Base-by-base conservation (phyloP, 1,140 invertebrate species). In the Drosophila varians region DNA sequence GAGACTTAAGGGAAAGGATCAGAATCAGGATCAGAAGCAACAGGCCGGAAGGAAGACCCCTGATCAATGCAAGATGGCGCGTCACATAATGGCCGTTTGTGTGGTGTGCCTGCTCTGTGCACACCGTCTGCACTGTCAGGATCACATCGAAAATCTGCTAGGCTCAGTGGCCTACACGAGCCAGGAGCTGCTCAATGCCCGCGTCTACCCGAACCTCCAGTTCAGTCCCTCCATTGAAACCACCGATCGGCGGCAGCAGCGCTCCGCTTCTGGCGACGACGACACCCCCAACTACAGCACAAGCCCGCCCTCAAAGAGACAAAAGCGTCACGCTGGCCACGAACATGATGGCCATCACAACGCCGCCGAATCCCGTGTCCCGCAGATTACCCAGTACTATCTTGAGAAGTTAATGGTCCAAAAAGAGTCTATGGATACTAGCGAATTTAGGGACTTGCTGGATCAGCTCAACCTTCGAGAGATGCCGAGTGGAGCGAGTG, bases 51-150 rank as follows among this genome's bases (percentile, higher is more conserved):
- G 12, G 3, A 38, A 9, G 11, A 38, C 2, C 12, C 36, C 36
- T 16, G 36, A 12, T 38, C 36, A 12, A 23, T 42, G 18, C 45
- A 60, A 55, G 42, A 90, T 90, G 89, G 89, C 89, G 58, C 89
- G 89, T 49, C 89, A 90, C 61, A 90, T 90, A 64, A 93, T 96
- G 70, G 95, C 95, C 11, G 95, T 96, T 18, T 96, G 95, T 76
- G 94, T 96, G 89, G 94, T 96, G 74, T 96, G 95, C 89, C 93
- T 96, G 31, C 90, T 96, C 2, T 96, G 95, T 84, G 95, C 95
- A 8, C 93, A 95, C 38, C 95, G 95, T 64, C 93, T 93, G 36
- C 93, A 94, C 1, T 96, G 95, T 79, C 94, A 93, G 25, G 94
- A 92, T 78, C 95, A 93, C 90, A 92, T 92, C 14, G 77, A 48